Evolutionary conservation across 2,888 invertebrate genomes (phyloP), one percentile per base, ranked within the genome.

Genomic region (Lymantria dispar): DNA sequence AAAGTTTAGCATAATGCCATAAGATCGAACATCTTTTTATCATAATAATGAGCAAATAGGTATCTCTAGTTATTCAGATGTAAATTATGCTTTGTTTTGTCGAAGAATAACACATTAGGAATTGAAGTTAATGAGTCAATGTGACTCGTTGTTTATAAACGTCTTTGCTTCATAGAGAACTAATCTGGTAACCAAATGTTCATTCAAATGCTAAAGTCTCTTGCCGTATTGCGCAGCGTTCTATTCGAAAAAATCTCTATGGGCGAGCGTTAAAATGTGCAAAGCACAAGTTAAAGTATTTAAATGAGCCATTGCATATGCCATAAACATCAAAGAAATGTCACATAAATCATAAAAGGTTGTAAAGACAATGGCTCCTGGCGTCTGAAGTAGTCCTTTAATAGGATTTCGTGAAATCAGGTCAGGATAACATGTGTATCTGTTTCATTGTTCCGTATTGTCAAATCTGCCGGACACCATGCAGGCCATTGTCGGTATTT

Each of bases 151-250:
- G 85, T 85, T 85, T 85, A 84, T 77, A 78, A 77, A 74, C 75
- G 77, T 78, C 74, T 76, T 76, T 71, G 62, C 69, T 77, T n/a
- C 83, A 83, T 83, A 83, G 83, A 80, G 74, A 77, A 79, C 83
- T 89, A 87, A 88, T 90, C 87, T 90, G 89, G 88, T 88, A 83
- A 88, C 88, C 89, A 90, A 90, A 89, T 89, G 90, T 87, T 77
- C 79, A 82, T 89, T 88, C 79, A 86, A 80, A 88, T 88, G 88
- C 80, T 84, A 89, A 87, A 65, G 54, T 62, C 61, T 58, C 12
- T 48, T 52, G 62, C 55, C 71, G 72, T 74, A 78, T 70, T 77
- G 70, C 70, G 70, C 62, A 70, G 78, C 33, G 10, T 74, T 69
- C 63, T 68, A 73, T 78, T 66, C 70, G 85, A 87, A 88, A 89